A percentile compares a stretch with the other conserved stretches of the same genome.
phyloP scores from a whole-genome alignment of 1,140 invertebrate genomes.

The Lepidurus couesii region DNA sequence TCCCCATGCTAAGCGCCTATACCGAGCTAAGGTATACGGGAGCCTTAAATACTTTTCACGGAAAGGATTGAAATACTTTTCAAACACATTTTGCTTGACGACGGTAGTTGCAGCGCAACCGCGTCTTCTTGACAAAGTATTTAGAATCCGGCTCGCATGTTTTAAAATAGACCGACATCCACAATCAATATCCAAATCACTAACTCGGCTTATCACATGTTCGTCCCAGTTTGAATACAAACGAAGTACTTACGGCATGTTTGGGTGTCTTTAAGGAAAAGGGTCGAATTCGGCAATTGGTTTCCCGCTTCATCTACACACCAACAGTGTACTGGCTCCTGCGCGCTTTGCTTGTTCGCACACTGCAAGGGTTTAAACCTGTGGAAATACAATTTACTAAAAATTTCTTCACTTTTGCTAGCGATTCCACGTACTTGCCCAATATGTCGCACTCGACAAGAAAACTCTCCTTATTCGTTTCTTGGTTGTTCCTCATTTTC shows the following conservation, averaged over 20 bases:
- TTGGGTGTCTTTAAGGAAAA: slow-evolving; percentile 57
- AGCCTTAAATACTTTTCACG: too few relatives aligned
- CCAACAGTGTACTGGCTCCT: slow-evolving; percentile 55
- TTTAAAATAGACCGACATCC: too few relatives aligned
- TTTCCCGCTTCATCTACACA: slow-evolving; percentile 81
- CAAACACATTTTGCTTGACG: background rate
- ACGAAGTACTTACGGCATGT: slow-evolving; percentile 49
- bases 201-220: too few relatives aligned
- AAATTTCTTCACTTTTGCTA: slow-evolving; percentile 37
- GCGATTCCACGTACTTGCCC: slow-evolving; percentile 44
- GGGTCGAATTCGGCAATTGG: slow-evolving; percentile 57
- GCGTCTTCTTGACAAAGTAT: too few relatives aligned
- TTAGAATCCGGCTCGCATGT: too few relatives aligned
- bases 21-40: too few relatives aligned
- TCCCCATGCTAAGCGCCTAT: too few relatives aligned
- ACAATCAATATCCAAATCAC: too few relatives aligned
- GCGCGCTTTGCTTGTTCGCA: slow-evolving; percentile 45
- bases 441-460: slow-evolving; percentile 56
- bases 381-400: slow-evolving; percentile 41
- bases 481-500: slow-evolving; percentile 45
- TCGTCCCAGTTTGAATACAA: background rate
- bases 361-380: slow-evolving; percentile 67
- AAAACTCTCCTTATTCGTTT: slow-evolving; percentile 46
- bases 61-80: background rate
- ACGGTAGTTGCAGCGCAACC: background rate